These are phyloP conservation scores for Oopsacas minuta DNA, from an alignment of 37 sponge, comb jelly and placozoan species.

Conservation along the genomic window DNA sequence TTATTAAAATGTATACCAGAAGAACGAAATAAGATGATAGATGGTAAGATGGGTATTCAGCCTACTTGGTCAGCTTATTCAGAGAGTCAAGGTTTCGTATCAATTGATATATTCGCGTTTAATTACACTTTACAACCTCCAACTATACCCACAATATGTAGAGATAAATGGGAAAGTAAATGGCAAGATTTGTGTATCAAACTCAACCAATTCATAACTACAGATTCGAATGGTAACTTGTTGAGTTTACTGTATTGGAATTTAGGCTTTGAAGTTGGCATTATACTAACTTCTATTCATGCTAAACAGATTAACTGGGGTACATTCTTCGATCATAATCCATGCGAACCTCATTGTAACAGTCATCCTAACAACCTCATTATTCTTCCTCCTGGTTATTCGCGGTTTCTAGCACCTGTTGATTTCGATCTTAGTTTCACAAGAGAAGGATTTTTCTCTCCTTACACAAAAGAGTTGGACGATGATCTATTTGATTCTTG, in stretches of 20 bases:
- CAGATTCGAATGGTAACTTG: conserved; percentile 6
- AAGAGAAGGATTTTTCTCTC: conserved; percentile 29
- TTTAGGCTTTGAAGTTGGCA: conserved; percentile 22
- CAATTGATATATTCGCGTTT: conserved; percentile 16
- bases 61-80: conserved; percentile 35
- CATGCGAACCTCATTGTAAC: conserved; percentile 46
- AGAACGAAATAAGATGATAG: background rate
- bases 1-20: background rate
- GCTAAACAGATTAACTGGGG: conserved; percentile 35
- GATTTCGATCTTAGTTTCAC: conserved; percentile 45
- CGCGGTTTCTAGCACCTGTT: conserved; percentile 30
- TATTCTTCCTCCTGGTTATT: conserved; percentile 28
- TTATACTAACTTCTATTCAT: conserved; percentile 15
- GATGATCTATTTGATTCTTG: conserved; percentile 30
- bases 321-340: conserved; percentile 48
- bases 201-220: conserved; percentile 2
- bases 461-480: conserved; percentile 32
- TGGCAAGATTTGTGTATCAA: background rate
- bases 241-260: conserved; percentile 33
- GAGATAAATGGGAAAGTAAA: background rate
- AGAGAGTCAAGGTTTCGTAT: background rate
- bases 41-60: background rate
- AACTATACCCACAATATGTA: background rate
- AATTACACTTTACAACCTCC: conserved; percentile 18
- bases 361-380: conserved; percentile 42